phyloP scores from a whole-genome alignment of 64 coral and sea anemone genomes.

The Catalaphyllia jardinei region DNA sequence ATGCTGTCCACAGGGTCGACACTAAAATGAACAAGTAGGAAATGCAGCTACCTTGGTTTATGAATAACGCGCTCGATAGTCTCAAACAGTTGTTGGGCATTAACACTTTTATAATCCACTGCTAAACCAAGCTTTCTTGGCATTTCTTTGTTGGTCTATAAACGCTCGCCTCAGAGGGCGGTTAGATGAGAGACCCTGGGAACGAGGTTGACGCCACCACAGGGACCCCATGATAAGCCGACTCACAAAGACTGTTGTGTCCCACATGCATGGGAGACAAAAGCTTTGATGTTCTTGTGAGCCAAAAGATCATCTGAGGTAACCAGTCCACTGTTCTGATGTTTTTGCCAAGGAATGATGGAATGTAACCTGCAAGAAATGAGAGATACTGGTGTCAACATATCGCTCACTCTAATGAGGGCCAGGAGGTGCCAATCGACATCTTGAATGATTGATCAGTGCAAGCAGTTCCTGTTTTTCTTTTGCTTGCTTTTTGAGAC shows the following conservation, averaged over 20 bases:
- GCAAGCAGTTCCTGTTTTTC: too few relatives aligned
- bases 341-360: background rate
- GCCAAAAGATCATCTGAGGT: slow-evolving; percentile 29
- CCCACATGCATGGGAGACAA: background rate
- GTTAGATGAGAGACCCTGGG: too few relatives aligned
- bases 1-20: too few relatives aligned
- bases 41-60: background rate
- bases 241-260: background rate
- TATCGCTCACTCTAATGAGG: too few relatives aligned
- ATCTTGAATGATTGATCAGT: too few relatives aligned
- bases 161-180: too few relatives aligned
- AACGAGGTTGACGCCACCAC: background rate
- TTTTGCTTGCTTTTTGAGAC: too few relatives aligned
- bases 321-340: slow-evolving; percentile 21
- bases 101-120: background rate
- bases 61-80: background rate
- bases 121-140: slow-evolving; percentile 1
- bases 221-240: background rate
- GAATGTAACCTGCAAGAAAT: background rate
- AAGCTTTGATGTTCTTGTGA: slow-evolving; percentile 26
- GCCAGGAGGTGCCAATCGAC: too few relatives aligned
- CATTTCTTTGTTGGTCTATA: background rate
- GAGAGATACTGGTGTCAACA: too few relatives aligned
- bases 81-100: too few relatives aligned
- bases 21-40: too few relatives aligned